Evolutionary conservation across 2,888 invertebrate genomes (phyloP), one percentile per base, ranked within the genome.

Genomic region (Prenolepis imparis): DNA sequence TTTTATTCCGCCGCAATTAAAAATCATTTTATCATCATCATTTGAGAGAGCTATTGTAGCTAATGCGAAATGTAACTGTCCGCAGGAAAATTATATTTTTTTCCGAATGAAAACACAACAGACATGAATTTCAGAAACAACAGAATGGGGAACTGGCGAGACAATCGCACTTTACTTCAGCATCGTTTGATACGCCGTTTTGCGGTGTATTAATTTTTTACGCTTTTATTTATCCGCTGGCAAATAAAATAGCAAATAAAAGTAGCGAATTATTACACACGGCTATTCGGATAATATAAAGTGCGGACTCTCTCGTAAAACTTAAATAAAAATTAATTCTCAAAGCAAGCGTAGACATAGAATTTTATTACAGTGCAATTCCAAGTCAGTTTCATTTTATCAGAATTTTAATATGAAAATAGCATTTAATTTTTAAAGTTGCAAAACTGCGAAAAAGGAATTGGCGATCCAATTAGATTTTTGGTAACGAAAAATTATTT

Each of bases 21-120:
- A 70, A 78, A 78, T 78, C 68, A 78, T 78, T 78, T 82, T 63
- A 82, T 82, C 63, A 55, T 75, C 36, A 28, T 74, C 55, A 12
- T 80, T 24, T 32, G 80, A 55, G 55, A 64, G 15, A 39, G 55
- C 21, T 64, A 44, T 41, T 52, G 24, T n/a, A 52, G 63, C 63
- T 81, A 81, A 52, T 80, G 36, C 32, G 28, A 41, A 77, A 18
- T 41, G 32, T 64, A 77, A 39, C 63, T 82, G 28, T 77, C 28
- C 24, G 57, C 32, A 32, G 36, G 66, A 80, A 83, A 81, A 82
- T 70, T 48, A 59, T n/a, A 68, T 70, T 67, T 67, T 28, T 32
- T 32, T 32, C 68, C 41, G 57, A 36, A 4, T 70, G 59, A 32
- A 68, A 68, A 57, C 57, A 78, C 32, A 32, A 72, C 72, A 39